These are phyloP conservation scores for Spermophilus dauricus DNA, from an alignment of 2,113 vertebrate genomes.

Conservation along the genomic window DNA sequence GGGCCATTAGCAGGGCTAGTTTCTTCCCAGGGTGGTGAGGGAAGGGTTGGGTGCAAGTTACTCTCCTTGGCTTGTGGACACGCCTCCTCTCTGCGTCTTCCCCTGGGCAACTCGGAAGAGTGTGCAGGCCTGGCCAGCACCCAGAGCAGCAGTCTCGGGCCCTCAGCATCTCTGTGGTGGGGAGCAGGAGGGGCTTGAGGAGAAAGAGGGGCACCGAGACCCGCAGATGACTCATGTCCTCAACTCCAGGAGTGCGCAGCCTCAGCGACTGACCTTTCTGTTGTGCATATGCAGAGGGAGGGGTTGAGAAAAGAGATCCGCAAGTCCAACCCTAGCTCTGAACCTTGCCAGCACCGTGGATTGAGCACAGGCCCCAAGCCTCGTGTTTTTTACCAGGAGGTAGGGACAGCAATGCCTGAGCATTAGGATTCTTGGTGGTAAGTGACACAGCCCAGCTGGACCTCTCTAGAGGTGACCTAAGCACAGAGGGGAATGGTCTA, in stretches of 20 bases:
- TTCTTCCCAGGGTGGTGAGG: background rate
- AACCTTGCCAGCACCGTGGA: background rate
- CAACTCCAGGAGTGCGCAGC: rapidly evolving
- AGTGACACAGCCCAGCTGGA: background rate
- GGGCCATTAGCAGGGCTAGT: rapidly evolving
- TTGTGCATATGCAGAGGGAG: background rate
- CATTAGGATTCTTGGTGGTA: background rate
- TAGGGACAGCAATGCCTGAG: background rate
- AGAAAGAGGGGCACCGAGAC: background rate
- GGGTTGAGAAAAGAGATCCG: too few species aligned
- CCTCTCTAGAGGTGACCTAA: rapidly evolving
- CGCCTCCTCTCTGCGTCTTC: rapidly evolving
- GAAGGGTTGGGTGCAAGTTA: background rate
- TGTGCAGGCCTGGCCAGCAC: rapidly evolving
- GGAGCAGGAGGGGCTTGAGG: background rate
- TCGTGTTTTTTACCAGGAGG: rapidly evolving
- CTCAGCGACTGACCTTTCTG: too few species aligned
- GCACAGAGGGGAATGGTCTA: background rate
- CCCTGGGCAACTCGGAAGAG: rapidly evolving
- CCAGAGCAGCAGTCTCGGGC: background rate
- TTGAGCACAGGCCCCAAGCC: rapidly evolving
- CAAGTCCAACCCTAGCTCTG: background rate
- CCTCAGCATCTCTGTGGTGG: background rate
- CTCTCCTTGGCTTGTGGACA: background rate
- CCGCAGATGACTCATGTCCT: background rate